Percentiles rank a stretch among this genome's conserved stretches.
phyloP scores from a whole-genome alignment of 2,113 vertebrate species.

The Brevimyrus niger region DNA sequence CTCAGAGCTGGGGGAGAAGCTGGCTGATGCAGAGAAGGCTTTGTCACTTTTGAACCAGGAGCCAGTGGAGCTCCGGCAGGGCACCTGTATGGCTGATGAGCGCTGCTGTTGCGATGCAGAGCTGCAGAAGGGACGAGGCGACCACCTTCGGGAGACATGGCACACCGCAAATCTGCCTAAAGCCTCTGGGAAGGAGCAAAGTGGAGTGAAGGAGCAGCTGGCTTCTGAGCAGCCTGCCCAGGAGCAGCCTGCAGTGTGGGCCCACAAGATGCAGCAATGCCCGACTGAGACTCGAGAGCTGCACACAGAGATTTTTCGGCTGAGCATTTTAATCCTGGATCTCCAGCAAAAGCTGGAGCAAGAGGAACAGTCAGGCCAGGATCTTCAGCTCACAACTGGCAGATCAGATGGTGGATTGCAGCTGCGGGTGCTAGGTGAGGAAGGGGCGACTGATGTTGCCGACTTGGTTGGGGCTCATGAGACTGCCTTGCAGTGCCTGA shows the following conservation, averaged over 20 bases:
- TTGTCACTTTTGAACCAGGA: constrained; percentile 37
- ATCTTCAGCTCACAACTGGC: constrained; percentile 39
- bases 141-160: constrained; percentile 37
- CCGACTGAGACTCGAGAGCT: constrained; percentile 64
- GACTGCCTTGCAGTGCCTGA: constrained; percentile 36
- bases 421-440: constrained; percentile 40
- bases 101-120: constrained; percentile 17
- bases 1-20: constrained; percentile 37
- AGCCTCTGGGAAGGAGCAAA: constrained; percentile 47
- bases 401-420: constrained; percentile 36
- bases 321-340: constrained; percentile 44
- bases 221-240: constrained; percentile 49
- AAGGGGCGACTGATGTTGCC: constrained; percentile 23
- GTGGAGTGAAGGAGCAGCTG: constrained; percentile 49
- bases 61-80: constrained; percentile 6
- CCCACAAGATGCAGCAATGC: constrained; percentile 49
- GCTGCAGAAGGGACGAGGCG: constrained; percentile 48
- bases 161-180: constrained; percentile 42
- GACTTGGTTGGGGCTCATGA: constrained; percentile 37
- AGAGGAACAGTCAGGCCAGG: constrained; percentile 35
- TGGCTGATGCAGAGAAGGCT: constrained; percentile 30
- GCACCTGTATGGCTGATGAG: neutral
- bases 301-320: constrained; percentile 51
- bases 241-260: constrained; percentile 47
- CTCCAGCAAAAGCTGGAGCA: constrained; percentile 48